Conservation (phyloP, 2,888 invertebrate genomes). For the Heliothis peltigera region DNA sequence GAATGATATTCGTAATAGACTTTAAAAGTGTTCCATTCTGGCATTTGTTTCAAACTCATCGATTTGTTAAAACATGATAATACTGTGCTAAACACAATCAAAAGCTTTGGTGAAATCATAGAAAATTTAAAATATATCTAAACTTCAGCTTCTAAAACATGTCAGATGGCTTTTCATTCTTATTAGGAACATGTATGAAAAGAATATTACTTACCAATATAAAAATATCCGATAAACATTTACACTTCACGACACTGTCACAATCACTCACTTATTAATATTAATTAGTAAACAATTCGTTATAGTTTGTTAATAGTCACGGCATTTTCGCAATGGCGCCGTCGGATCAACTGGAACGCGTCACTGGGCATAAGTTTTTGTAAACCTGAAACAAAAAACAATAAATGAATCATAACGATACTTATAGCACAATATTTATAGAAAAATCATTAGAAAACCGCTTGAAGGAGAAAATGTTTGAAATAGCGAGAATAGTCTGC, state of each 20-base stretch:
- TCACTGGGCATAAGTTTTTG: conserved; percentile 63
- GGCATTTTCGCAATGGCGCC: conserved; percentile 43
- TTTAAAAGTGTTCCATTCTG: not conserved
- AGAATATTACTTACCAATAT: conserved; percentile 53
- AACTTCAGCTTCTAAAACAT: not conserved
- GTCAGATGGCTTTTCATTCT: not conserved
- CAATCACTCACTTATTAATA: conserved; percentile 55
- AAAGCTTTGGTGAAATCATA: conserved; percentile 4
- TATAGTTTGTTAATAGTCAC: conserved; percentile 56
- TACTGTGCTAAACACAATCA: not conserved
- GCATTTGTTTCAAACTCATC: not conserved
- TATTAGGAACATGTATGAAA: no score
- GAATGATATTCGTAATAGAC: not conserved
- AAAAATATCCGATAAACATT: conserved; percentile 47
- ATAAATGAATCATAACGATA: not conserved
- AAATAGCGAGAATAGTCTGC: no score
- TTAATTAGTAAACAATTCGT: conserved; percentile 56
- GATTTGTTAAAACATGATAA: not conserved
- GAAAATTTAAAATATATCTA: not conserved
- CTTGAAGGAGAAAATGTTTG: no score
- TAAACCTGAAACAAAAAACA: conserved; percentile 63
- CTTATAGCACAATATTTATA: no score
- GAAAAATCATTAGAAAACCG: no score
- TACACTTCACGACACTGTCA: conserved; percentile 60
- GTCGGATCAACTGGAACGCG: conserved; percentile 39